phyloP scores from a whole-genome alignment of 2,888 invertebrate genomes.

The Thera obeliscata region DNA sequence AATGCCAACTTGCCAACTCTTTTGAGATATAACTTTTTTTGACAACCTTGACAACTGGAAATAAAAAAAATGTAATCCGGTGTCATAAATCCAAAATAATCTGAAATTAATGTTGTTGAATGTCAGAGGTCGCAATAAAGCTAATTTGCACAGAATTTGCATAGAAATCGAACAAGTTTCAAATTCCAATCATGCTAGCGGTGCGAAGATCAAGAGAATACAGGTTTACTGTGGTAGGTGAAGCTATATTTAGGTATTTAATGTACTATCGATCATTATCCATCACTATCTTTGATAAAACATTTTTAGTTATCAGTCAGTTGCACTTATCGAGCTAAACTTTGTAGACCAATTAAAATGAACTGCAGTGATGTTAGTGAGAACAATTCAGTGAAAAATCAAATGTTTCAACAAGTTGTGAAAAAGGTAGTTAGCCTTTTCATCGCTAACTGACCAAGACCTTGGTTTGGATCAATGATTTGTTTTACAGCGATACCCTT shows the following conservation, averaged over 20 bases:
- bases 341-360: slow-evolving; percentile 33
- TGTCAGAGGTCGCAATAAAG: slow-evolving; percentile 17
- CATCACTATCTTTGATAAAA: slow-evolving; percentile 24
- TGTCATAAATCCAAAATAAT: neutral
- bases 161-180: slow-evolving; percentile 7
- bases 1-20: no score
- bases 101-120: neutral
- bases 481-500: neutral
- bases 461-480: neutral
- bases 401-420: slow-evolving; percentile 21
- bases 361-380: slow-evolving; percentile 38
- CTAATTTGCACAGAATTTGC: slow-evolving; percentile 21
- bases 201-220: slow-evolving; percentile 67
- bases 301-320: slow-evolving; percentile 25
- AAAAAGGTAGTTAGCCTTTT: slow-evolving; percentile 16
- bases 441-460: neutral
- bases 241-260: neutral
- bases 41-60: no score
- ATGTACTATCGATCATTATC: slow-evolving; percentile 24
- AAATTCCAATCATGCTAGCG: slow-evolving; percentile 56
- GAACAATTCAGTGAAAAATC: slow-evolving; percentile 11
- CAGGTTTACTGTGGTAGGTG: slow-evolving; percentile 67
- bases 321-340: slow-evolving; percentile 28
- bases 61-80: no score
- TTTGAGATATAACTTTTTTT: neutral